Evolutionary conservation across 2,888 invertebrate genomes (phyloP).

Genomic region (Sinotaia quadrata): DNA sequence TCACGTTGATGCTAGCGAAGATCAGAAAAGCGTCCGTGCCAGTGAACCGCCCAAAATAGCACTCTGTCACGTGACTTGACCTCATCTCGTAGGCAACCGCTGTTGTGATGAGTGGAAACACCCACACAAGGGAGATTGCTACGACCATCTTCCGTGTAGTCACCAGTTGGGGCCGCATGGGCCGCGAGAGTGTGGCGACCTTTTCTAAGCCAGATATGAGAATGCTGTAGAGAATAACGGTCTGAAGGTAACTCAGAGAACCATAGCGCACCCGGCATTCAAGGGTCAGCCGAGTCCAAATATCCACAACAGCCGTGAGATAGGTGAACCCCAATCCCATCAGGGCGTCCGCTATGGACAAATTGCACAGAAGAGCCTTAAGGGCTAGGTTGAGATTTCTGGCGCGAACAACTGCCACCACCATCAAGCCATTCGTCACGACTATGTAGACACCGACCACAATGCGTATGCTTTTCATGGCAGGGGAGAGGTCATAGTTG

Average conservation of each 20-base stretch:
- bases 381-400: constrained; percentile 3
- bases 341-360: constrained; percentile 14
- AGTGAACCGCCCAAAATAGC: constrained; percentile 12
- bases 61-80: constrained; percentile 4
- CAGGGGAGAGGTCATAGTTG: not conserved
- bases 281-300: constrained; percentile 1
- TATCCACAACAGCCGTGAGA: constrained; percentile 3
- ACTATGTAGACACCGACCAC: not conserved
- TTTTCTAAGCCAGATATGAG: not conserved
- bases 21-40: constrained; percentile 15
- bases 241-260: not conserved
- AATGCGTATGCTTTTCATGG: not conserved
- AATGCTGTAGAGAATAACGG: constrained; percentile 12
- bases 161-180: constrained; percentile 2
- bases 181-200: not conserved
- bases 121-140: constrained; percentile 11
- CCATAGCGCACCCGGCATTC: constrained; percentile 11
- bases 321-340: constrained; percentile 12
- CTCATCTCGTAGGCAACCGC: constrained; percentile 13
- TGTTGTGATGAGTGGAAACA: constrained; percentile 13
- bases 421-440: not conserved
- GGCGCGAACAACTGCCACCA: constrained; percentile 4
- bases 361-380: not conserved
- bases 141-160: not conserved
- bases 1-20: constrained; percentile 3